Conservation (phyloP, 2,888 invertebrate genomes). For the Pandemis cinnamomeana region DNA sequence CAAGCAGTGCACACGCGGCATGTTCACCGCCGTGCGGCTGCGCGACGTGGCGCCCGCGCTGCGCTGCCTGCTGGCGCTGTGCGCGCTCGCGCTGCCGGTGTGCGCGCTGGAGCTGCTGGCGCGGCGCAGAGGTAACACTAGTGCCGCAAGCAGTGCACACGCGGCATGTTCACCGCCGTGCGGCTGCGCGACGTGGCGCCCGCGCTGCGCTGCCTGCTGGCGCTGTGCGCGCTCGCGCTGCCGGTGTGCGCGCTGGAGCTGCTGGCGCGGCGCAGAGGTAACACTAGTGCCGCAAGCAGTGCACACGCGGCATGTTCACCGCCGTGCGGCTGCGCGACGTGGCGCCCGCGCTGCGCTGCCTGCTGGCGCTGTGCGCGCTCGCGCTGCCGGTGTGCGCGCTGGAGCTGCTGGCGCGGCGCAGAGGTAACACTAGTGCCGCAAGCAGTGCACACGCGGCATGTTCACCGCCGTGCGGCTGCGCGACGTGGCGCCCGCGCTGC, state of each 20-base stretch:
- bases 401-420: slow-evolving; percentile 32
- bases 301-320: too few species aligned
- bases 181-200: too few species aligned
- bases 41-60: neutral
- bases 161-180: slow-evolving; percentile 2
- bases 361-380: slow-evolving; percentile 29
- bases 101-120: slow-evolving; percentile 34
- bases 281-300: neutral
- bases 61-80: slow-evolving; percentile 22
- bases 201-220: slow-evolving; percentile 11
- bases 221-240: slow-evolving; percentile 27
- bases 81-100: slow-evolving; percentile 23
- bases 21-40: slow-evolving; percentile 4
- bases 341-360: neutral
- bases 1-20: too few species aligned
- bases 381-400: slow-evolving; percentile 22
- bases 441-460: too few species aligned
- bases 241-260: slow-evolving; percentile 34
- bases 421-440: slow-evolving; percentile 12
- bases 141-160: neutral
- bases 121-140: slow-evolving; percentile 18
- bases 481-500: neutral
- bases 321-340: slow-evolving; percentile 7
- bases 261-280: slow-evolving; percentile 20
- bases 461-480: slow-evolving; percentile 4